A percentile compares a stretch with the other conserved stretches of the same genome.
Evolutionary conservation across 2,888 invertebrate genomes (phyloP).

Genomic region (Pseudococcus longispinus): DNA sequence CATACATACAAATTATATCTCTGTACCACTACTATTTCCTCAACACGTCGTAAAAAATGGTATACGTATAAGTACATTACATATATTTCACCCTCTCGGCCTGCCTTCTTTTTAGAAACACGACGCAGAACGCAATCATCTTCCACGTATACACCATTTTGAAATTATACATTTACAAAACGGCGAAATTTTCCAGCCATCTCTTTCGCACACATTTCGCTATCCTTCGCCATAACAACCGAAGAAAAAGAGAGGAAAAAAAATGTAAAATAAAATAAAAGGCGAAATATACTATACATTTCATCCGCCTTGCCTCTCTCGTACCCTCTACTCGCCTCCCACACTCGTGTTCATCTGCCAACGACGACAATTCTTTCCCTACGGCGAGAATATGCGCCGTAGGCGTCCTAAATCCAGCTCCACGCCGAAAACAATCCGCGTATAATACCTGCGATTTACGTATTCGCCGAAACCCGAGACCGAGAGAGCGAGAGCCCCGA

Average conservation of each 20-base stretch:
- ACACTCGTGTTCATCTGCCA: not conserved
- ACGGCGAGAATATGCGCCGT: not conserved
- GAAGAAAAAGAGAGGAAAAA: not conserved
- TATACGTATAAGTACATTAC: not conserved
- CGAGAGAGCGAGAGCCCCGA: not conserved
- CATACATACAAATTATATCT: not conserved
- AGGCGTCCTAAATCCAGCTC: not conserved
- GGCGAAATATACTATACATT: not conserved
- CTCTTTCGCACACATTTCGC: not conserved
- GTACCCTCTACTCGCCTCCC: not conserved
- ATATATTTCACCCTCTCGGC: not conserved
- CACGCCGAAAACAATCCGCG: not conserved
- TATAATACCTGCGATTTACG: not conserved
- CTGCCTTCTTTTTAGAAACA: too few relatives aligned
- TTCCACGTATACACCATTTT: not conserved
- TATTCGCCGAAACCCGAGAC: not conserved
- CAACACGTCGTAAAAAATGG: not conserved
- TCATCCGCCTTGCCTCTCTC: not conserved
- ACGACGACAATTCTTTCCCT: not conserved
- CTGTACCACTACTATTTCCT: not conserved
- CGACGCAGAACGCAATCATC: not conserved
- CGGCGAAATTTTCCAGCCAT: not conserved
- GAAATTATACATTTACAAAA: not conserved
- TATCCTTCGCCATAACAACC: not conserved
- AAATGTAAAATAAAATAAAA: not conserved